Percentiles rank a stretch among this genome's conserved stretches.
These are phyloP conservation scores for Ellobius talpinus DNA, from an alignment of 2,113 vertebrate genomes.

Conservation along the genomic window DNA sequence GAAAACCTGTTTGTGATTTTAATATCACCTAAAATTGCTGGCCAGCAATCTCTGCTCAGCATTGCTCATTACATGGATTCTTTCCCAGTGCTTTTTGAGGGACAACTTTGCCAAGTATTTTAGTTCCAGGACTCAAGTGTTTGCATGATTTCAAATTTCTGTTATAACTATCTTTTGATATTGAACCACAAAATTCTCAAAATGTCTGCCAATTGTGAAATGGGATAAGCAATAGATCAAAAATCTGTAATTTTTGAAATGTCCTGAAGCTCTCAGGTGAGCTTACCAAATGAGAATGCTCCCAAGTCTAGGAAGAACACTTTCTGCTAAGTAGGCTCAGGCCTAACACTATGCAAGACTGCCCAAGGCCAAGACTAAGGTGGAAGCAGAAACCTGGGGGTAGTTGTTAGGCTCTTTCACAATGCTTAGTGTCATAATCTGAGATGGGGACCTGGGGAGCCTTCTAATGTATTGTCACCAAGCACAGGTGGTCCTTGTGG, in stretches of 20 bases:
- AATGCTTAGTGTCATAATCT: not conserved
- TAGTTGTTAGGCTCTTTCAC: not conserved
- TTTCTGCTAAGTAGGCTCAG: not conserved
- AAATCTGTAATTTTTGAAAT: not conserved
- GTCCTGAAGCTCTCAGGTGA: not conserved
- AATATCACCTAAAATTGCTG: conserved; percentile 67
- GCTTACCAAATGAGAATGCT: not conserved
- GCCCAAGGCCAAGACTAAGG: not conserved
- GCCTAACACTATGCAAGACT: not conserved
- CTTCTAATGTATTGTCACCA: not conserved
- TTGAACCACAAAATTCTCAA: conserved; percentile 32
- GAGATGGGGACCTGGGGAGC: not conserved
- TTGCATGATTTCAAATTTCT: conserved; percentile 26
- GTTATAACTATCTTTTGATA: conserved; percentile 5
- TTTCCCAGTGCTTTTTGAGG: conserved; percentile 46
- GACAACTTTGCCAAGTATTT: conserved; percentile 38
- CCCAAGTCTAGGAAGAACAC: too few relatives aligned
- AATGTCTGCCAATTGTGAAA: conserved; percentile 22
- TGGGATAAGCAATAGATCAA: not conserved
- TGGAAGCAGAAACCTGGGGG: not conserved
- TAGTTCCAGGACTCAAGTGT: not conserved
- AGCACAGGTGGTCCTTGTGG: not conserved
- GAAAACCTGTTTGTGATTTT: conserved; percentile 71
- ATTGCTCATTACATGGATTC: conserved; percentile 66
- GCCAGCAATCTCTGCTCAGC: conserved; percentile 52